Evolutionary conservation across 2,113 vertebrate species (phyloP).

Genomic region (Pteronura brasiliensis): DNA sequence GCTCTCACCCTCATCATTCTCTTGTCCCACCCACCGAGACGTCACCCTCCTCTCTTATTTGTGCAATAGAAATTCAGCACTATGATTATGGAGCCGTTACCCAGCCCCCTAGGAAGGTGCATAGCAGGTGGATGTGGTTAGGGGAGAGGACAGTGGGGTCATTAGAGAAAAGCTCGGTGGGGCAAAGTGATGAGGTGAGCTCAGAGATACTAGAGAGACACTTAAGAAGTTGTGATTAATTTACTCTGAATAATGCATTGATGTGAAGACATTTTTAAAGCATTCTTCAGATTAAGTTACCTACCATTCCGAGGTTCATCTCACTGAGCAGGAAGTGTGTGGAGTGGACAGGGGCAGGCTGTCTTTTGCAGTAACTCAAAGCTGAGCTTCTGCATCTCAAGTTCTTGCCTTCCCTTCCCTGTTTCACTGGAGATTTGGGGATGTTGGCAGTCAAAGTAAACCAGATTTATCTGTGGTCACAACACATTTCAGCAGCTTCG

Average conservation of each 20-base stretch:
- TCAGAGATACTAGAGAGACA: slow-evolving; percentile 53
- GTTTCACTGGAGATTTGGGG: background rate
- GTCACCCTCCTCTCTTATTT: background rate
- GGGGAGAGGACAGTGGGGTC: background rate
- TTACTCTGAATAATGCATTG: slow-evolving; percentile 75
- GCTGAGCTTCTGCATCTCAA: background rate
- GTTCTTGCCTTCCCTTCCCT: background rate
- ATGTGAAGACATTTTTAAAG: slow-evolving; percentile 31
- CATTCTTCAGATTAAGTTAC: slow-evolving; percentile 39
- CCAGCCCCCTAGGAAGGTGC: background rate
- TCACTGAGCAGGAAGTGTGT: background rate
- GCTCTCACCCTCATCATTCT: background rate
- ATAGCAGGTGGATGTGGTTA: background rate
- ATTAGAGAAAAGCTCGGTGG: background rate
- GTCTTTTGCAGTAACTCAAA: background rate
- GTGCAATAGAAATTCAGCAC: background rate
- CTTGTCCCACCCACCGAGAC: fast-evolving
- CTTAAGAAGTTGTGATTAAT: slow-evolving; percentile 66
- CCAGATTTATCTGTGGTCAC: background rate
- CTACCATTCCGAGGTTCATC: background rate
- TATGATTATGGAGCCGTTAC: background rate
- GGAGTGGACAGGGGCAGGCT: too few species aligned
- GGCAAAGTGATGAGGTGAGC: background rate
- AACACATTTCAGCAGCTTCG: background rate
- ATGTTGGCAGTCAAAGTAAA: background rate